These are phyloP conservation scores for Lepus americanus DNA, from an alignment of 2,113 vertebrate genomes.

Conservation along the genomic window DNA sequence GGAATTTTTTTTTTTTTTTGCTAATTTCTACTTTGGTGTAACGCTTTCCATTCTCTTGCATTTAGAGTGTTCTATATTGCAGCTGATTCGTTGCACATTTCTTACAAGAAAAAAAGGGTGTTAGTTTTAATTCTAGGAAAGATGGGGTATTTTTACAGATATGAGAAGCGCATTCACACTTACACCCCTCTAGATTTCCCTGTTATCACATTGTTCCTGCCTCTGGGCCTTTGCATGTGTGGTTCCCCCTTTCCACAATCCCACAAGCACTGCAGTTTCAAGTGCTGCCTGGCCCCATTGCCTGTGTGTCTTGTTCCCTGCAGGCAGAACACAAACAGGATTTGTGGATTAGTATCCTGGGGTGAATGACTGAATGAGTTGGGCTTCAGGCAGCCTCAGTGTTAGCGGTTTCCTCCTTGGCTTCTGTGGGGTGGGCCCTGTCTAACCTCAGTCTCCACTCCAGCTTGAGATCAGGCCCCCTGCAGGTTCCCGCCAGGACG, in stretches of 20 bases:
- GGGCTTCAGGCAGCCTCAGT: background rate
- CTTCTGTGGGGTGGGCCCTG: background rate
- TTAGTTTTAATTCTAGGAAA: conserved; percentile 17
- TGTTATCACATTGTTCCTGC: background rate
- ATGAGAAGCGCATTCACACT: background rate
- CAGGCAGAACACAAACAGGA: background rate
- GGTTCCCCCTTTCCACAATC: background rate
- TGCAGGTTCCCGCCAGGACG: background rate
- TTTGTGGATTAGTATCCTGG: background rate
- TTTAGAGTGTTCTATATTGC: background rate
- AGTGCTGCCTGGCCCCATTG: background rate
- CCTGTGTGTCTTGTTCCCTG: background rate
- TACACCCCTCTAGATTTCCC: background rate
- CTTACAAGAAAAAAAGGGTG: background rate
- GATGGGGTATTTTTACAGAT: background rate
- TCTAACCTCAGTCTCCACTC: background rate
- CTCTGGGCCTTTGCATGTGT: background rate
- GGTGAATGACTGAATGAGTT: background rate
- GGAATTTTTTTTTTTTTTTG: background rate
- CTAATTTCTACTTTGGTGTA: background rate
- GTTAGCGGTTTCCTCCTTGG: background rate
- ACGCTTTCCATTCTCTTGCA: background rate
- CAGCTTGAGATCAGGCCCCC: background rate
- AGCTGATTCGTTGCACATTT: background rate
- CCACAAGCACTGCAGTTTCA: background rate